Evolutionary conservation across 2,888 invertebrate genomes (phyloP), one percentile per base, ranked within the genome.

Genomic region (Diarsia mendica): DNA sequence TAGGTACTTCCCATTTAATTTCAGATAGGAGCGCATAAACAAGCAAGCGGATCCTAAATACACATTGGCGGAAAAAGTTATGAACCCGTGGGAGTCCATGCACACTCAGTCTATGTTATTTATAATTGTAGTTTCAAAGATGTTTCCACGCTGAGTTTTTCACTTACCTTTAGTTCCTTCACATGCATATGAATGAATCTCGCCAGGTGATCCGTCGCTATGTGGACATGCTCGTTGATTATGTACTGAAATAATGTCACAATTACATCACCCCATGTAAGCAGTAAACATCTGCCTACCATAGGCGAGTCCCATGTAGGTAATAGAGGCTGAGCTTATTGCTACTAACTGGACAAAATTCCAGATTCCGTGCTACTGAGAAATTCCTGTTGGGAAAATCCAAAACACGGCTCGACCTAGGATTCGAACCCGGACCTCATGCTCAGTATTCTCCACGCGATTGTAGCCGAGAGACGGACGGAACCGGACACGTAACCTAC

Each of bases 151-250:
- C 39, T 39, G 8, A 1, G 39, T 6, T 28, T 28, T 28, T 28
- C 51, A 85, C 80, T 53, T 82, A 95, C 96, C 94, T 96, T 96
- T 55, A 96, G 77, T 82, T 96, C 96, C 75, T 96, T 94, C n/a
- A 96, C 92, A 67, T 96, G 96, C 88, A 96, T 87, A 5, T 92
- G 89, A 9, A 94, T 91, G 80, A 96, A 96, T 75, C 96, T 91
- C 6, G 90, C 94, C 76, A 96, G 87, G 79, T 96, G 96, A 71
- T 96, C 96, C 0, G 95, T 95, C 0, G 96, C 96, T 80, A 96
- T 95, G 85, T 96, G 96, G 2, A 95, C 90, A 13, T 92, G 93
- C 63, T 96, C 96, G 72, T 96, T 96, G 79, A 96, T 96, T 39
- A 95, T 88, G 64, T 92, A 96, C 96, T 96, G 93, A 67, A 93